phyloP scores from a whole-genome alignment of 2,888 invertebrate genomes.

The Ormyrus thymus region DNA sequence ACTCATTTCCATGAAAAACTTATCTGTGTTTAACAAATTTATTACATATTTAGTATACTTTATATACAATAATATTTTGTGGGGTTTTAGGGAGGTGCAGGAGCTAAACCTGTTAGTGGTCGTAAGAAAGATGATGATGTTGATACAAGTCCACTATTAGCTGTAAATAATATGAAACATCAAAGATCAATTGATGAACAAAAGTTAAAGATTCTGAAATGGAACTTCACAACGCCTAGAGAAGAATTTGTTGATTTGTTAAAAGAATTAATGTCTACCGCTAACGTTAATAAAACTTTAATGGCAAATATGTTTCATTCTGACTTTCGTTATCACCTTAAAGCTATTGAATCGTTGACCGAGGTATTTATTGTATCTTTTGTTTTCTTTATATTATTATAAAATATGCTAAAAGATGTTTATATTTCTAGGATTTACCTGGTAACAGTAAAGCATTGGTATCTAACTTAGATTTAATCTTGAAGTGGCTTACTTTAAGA shows the following conservation, averaged over 20 bases:
- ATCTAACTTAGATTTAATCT: slow-evolving; percentile 93
- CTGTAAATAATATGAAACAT: slow-evolving; percentile 90
- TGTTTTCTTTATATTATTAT: neutral
- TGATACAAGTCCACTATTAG: slow-evolving; percentile 82
- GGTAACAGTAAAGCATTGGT: slow-evolving; percentile 88
- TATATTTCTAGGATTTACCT: slow-evolving; percentile 79
- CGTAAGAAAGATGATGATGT: slow-evolving; percentile 91
- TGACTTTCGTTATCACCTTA: slow-evolving; percentile 95
- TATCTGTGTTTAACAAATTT: no score
- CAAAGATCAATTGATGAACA: slow-evolving; percentile 96
- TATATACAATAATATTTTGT: no score
- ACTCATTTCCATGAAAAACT: no score
- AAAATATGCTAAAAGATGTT: neutral
- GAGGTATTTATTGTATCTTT: slow-evolving; percentile 79
- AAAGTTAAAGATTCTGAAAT: slow-evolving; percentile 92
- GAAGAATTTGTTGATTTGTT: slow-evolving; percentile 96
- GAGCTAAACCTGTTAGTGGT: slow-evolving; percentile 70
- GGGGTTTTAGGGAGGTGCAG: slow-evolving; percentile 56
- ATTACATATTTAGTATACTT: no score
- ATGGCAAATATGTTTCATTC: slow-evolving; percentile 95
- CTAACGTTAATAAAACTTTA: slow-evolving; percentile 90
- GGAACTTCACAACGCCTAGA: slow-evolving; percentile 95
- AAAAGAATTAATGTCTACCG: slow-evolving; percentile 91
- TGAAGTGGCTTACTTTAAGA: slow-evolving; percentile 96
- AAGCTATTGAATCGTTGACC: slow-evolving; percentile 92